Conservation (phyloP, 2,888 invertebrate species). For the Drosophila atripex region DNA sequence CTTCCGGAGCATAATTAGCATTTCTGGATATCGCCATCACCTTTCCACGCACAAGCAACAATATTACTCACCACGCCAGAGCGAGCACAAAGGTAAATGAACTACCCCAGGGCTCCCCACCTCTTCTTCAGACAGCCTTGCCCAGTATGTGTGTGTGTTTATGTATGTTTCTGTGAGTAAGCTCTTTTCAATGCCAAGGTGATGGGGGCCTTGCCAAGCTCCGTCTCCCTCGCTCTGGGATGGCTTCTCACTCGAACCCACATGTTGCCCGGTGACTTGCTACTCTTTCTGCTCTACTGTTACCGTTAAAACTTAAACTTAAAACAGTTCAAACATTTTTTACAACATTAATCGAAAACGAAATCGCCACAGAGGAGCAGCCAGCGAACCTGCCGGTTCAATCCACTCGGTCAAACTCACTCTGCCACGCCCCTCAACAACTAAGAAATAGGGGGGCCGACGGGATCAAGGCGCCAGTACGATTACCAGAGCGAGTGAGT, state of each 20-base stretch:
- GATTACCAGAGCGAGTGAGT: slow-evolving; percentile 65
- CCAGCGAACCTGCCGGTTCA: slow-evolving; percentile 33
- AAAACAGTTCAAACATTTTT: slow-evolving; percentile 83
- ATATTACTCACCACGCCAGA: slow-evolving; percentile 60
- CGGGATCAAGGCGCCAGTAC: slow-evolving; percentile 29
- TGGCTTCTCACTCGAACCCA: slow-evolving; percentile 17
- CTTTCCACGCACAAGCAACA: slow-evolving; percentile 32
- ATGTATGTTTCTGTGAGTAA: slow-evolving; percentile 20
- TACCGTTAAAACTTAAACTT: slow-evolving; percentile 83
- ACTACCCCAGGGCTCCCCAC: slow-evolving; percentile 34
- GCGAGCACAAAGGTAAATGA: slow-evolving; percentile 58
- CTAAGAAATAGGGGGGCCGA: slow-evolving; percentile 5
- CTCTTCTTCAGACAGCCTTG: not conserved
- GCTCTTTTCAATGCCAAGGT: slow-evolving; percentile 73
- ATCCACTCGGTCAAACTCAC: slow-evolving; percentile 42
- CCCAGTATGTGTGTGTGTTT: not conserved
- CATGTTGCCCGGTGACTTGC: slow-evolving; percentile 43
- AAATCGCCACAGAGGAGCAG: slow-evolving; percentile 28
- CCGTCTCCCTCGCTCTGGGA: slow-evolving; percentile 12
- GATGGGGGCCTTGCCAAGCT: slow-evolving; percentile 28
- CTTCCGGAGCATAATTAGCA: slow-evolving; percentile 59
- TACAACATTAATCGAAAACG: slow-evolving; percentile 53
- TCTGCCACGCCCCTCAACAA: slow-evolving; percentile 16
- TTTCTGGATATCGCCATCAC: slow-evolving; percentile 42
- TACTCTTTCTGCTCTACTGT: slow-evolving; percentile 76